Evolutionary conservation across 2,888 invertebrate species (phyloP).

Genomic region (Caenorhabditis macrosperma): DNA sequence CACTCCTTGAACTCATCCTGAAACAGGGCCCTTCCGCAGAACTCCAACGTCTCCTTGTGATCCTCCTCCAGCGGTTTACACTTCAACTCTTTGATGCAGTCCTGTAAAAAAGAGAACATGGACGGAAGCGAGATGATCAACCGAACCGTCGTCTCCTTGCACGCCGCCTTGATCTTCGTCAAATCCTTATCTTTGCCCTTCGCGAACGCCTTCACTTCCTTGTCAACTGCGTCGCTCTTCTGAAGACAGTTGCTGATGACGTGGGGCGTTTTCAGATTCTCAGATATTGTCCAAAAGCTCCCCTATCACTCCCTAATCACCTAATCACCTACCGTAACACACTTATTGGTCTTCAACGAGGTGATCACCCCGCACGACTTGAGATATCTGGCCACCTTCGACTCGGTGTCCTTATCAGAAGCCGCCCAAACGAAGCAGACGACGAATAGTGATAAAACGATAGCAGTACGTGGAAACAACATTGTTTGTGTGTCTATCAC

Average conservation of each 20-base stretch:
- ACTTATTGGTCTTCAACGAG: slow-evolving; percentile 28
- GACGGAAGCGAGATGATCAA: not conserved
- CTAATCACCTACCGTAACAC: slow-evolving; percentile 24
- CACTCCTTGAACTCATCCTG: slow-evolving; percentile 53
- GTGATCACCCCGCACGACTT: slow-evolving; percentile 49
- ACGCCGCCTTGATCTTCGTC: slow-evolving; percentile 35
- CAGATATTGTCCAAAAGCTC: not conserved
- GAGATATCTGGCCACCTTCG: slow-evolving; percentile 42
- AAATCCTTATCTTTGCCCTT: slow-evolving; percentile 42
- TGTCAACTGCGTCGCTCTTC: slow-evolving; percentile 41
- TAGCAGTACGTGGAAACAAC: not conserved
- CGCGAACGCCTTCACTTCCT: slow-evolving; percentile 38
- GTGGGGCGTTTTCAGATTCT: no score
- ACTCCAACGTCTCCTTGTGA: slow-evolving; percentile 41
- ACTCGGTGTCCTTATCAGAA: slow-evolving; percentile 42
- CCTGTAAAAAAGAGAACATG: slow-evolving; percentile 3
- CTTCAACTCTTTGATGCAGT: slow-evolving; percentile 51
- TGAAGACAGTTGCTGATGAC: not conserved
- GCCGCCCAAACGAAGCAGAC: slow-evolving; percentile 22
- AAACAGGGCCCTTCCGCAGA: slow-evolving; percentile 44
- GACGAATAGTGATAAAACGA: slow-evolving; percentile 27
- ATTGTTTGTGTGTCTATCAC: no score
- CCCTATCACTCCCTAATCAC: not conserved
- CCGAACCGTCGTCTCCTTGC: slow-evolving; percentile 30
- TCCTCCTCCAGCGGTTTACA: slow-evolving; percentile 47